phyloP scores from a whole-genome alignment of 64 coral and sea anemone genomes.

The Cladopsammia gracilis region DNA sequence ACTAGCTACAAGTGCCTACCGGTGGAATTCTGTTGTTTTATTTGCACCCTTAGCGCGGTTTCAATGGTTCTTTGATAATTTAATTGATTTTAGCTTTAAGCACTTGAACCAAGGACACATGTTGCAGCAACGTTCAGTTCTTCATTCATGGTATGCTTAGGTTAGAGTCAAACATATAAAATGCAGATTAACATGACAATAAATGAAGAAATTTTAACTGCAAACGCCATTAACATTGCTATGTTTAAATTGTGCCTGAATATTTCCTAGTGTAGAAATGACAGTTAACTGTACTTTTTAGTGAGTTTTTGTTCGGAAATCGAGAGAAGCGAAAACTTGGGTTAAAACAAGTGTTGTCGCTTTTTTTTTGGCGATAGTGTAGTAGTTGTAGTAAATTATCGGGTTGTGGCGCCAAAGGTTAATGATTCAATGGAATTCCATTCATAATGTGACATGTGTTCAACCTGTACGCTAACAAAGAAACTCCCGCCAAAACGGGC shows the following conservation, averaged over 20 bases:
- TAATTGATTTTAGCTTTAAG: background rate
- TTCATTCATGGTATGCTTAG: slow-evolving; percentile 21
- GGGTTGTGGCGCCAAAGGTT: background rate
- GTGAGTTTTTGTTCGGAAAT: background rate
- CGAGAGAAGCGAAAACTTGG: background rate
- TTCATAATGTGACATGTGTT: slow-evolving; percentile 62
- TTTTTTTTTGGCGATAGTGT: background rate
- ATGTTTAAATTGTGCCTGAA: background rate
- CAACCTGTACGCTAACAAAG: slow-evolving; percentile 43
- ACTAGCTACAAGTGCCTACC: slow-evolving; percentile 39
- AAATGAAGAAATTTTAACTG: slow-evolving; percentile 25
- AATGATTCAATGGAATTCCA: slow-evolving; percentile 76
- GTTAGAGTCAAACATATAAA: slow-evolving; percentile 25
- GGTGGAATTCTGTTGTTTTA: slow-evolving; percentile 47
- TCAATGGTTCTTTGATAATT: slow-evolving; percentile 17
- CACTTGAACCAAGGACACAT: slow-evolving; percentile 17
- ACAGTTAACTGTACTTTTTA: background rate
- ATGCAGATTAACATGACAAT: slow-evolving; percentile 32
- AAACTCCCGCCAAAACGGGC: slow-evolving; percentile 54
- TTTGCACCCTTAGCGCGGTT: background rate
- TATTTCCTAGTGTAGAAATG: background rate
- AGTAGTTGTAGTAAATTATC: background rate
- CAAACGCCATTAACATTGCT: background rate
- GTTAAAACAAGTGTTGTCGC: background rate
- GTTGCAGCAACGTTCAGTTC: slow-evolving; percentile 4